A percentile compares a stretch with the other conserved stretches of the same genome.
Conservation (phyloP, 37 sponge, comb jelly and placozoan species). For the Aplysina aerophoba region DNA sequence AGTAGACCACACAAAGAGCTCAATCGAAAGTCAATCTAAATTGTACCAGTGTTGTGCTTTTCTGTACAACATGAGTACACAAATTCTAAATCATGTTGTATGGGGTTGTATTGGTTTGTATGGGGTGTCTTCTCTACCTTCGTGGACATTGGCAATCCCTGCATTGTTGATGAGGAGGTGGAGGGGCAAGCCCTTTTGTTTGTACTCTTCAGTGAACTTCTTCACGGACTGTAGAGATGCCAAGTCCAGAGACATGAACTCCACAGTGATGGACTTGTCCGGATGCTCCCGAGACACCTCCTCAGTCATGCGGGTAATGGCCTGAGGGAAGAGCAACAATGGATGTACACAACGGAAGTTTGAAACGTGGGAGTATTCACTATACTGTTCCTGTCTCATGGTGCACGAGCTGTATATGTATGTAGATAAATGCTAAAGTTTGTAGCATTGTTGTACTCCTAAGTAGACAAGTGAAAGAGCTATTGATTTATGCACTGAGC, state of each 20-base stretch:
- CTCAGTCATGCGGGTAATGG: slow-evolving; percentile 54
- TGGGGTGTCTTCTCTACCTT: slow-evolving; percentile 10
- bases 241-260: slow-evolving; percentile 77
- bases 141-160: slow-evolving; percentile 61
- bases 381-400: too few species aligned
- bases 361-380: neutral
- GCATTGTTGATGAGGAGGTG: slow-evolving; percentile 88
- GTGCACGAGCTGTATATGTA: too few species aligned
- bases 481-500: too few species aligned
- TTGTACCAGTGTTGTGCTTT: neutral
- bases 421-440: too few species aligned
- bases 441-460: too few species aligned
- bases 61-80: neutral
- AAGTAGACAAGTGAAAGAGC: too few species aligned
- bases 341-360: neutral
- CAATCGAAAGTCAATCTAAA: too few species aligned
- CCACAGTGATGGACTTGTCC: slow-evolving; percentile 60
- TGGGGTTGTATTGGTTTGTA: too few species aligned
- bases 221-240: slow-evolving; percentile 69
- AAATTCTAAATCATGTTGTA: too few species aligned
- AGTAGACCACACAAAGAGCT: neutral
- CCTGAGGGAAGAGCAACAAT: slow-evolving; percentile 21
- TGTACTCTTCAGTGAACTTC: slow-evolving; percentile 62
- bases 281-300: slow-evolving; percentile 34
- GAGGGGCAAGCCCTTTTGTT: slow-evolving; percentile 66